Evolutionary conservation across 1,140 invertebrate species (phyloP).

Genomic region (Pectinophora gossypiella): DNA sequence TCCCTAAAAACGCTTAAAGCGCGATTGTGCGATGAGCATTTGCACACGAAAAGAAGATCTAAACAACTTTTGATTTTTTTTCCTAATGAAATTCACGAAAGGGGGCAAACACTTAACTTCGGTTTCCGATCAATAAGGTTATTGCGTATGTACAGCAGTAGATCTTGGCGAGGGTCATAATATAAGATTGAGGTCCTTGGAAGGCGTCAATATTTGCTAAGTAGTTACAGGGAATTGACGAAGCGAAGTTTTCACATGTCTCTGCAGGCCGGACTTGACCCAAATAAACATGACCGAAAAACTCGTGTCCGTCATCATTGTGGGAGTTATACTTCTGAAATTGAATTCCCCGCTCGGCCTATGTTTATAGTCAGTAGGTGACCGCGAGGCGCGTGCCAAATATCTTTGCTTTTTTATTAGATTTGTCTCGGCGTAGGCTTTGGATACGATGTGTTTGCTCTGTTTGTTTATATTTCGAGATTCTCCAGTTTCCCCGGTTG

Average conservation of each 20-base stretch:
- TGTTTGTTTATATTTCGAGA: too few relatives aligned
- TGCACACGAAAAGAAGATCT: background rate
- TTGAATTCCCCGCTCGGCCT: constrained; percentile 28
- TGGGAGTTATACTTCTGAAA: constrained; percentile 35
- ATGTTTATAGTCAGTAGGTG: constrained; percentile 22
- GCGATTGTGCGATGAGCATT: too few relatives aligned
- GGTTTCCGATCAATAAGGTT: background rate
- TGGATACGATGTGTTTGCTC: too few relatives aligned
- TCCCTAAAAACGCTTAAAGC: too few relatives aligned
- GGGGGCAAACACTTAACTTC: background rate
- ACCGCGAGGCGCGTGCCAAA: constrained; percentile 19
- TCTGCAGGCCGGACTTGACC: constrained; percentile 35
- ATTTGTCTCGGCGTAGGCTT: background rate
- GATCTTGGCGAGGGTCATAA: background rate
- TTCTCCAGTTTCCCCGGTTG: too few relatives aligned
- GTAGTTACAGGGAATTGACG: constrained; percentile 30
- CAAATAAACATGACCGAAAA: constrained; percentile 45
- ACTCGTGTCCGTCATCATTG: constrained; percentile 29
- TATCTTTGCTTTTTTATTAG: constrained; percentile 15
- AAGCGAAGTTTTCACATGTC: constrained; percentile 35
- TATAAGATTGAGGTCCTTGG: constrained; percentile 6
- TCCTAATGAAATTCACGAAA: background rate
- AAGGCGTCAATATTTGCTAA: constrained; percentile 37
- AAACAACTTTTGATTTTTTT: background rate
- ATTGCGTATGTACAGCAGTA: background rate